Evolutionary conservation across 2,888 invertebrate genomes (phyloP).

Genomic region (Drosophila suboccidentalis): DNA sequence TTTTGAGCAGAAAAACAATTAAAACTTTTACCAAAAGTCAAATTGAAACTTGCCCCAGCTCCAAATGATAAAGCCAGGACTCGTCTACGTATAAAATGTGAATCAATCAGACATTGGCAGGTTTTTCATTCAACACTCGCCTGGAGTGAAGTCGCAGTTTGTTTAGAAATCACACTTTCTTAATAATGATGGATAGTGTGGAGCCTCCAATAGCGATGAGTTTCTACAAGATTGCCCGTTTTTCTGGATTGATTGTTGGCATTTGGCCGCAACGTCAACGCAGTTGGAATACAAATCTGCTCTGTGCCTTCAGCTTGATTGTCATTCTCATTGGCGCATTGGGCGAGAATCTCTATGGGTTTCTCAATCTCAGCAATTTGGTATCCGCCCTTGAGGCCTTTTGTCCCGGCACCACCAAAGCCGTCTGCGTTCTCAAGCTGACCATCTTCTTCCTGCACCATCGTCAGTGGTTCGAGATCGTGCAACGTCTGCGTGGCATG

Average conservation of each 20-base stretch:
- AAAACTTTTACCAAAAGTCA: conserved; percentile 66
- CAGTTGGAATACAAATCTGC: conserved; percentile 53
- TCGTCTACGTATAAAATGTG: conserved; percentile 57
- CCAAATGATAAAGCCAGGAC: conserved; percentile 7
- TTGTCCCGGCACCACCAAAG: conserved; percentile 82
- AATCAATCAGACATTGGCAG: conserved; percentile 2
- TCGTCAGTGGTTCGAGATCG: conserved; percentile 64
- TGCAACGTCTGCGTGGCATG: conserved; percentile 64
- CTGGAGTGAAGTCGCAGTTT: conserved; percentile 13
- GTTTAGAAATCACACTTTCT: not conserved
- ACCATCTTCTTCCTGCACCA: conserved; percentile 72
- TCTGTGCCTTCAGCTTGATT: conserved; percentile 65
- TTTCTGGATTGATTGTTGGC: conserved; percentile 75
- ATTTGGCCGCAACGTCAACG: conserved; percentile 78
- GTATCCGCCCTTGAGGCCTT: conserved; percentile 82
- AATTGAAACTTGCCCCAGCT: conserved; percentile 19
- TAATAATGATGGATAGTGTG: conserved; percentile 30
- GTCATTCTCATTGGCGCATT: conserved; percentile 76
- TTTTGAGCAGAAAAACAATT: conserved; percentile 63
- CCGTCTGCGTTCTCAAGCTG: conserved; percentile 81
- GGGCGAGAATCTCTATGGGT: conserved; percentile 80
- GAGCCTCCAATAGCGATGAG: conserved; percentile 61
- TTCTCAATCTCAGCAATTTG: conserved; percentile 70
- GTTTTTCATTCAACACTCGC: conserved; percentile 37
- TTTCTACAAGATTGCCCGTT: conserved; percentile 77